These are phyloP conservation scores for Athalia rosae DNA, from an alignment of 2,888 invertebrate species.

Conservation along the genomic window DNA sequence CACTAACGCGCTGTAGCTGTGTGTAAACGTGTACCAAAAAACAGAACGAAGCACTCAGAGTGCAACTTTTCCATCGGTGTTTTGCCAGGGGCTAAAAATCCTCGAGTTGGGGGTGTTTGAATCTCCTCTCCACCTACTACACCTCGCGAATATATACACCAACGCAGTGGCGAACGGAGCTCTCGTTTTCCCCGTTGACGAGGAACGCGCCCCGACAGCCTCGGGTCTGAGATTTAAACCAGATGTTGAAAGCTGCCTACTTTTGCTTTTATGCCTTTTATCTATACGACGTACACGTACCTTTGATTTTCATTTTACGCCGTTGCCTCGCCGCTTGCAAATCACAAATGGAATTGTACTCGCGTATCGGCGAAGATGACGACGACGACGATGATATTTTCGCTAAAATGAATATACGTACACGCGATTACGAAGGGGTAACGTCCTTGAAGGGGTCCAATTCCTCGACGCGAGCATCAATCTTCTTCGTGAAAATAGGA, in stretches of 20 bases:
- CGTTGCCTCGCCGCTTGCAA: too few relatives aligned
- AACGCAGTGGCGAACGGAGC: conserved; percentile 9
- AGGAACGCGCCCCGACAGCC: conserved; percentile 59
- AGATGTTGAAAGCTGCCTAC: conserved; percentile 65
- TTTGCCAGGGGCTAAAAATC: conserved; percentile 70
- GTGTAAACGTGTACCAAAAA: conserved; percentile 58
- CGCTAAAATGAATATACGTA: neutral
- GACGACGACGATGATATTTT: neutral
- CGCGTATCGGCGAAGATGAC: too few relatives aligned
- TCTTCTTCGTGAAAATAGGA: conserved; percentile 31
- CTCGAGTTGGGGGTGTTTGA: conserved; percentile 62
- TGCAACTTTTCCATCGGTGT: conserved; percentile 72
- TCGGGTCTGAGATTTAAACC: conserved; percentile 70
- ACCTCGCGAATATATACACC: neutral
- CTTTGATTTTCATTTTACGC: too few relatives aligned
- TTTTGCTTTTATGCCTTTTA: conserved; percentile 6
- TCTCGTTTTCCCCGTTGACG: conserved; percentile 41
- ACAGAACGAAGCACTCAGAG: conserved; percentile 69
- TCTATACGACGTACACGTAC: too few relatives aligned
- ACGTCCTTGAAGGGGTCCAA: conserved; percentile 18
- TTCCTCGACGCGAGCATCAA: conserved; percentile 31
- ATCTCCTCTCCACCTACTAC: conserved; percentile 13
- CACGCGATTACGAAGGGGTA: neutral
- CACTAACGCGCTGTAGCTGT: conserved; percentile 4
- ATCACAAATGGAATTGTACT: too few relatives aligned